Base-by-base conservation (phyloP, 2,888 invertebrate species). In the Neuroscelio doddi region DNA sequence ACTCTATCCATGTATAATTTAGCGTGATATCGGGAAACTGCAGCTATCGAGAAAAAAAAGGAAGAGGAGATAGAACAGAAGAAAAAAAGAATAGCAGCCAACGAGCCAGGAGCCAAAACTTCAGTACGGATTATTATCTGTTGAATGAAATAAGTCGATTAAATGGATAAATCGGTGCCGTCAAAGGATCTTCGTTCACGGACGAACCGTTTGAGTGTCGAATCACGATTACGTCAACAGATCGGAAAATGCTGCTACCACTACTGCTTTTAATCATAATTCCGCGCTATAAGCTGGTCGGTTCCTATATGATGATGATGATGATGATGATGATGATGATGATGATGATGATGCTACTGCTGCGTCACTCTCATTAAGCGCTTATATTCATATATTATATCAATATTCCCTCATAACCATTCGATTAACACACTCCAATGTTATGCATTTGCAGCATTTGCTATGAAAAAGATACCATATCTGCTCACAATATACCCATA, bases 131-230 rank as follows among this genome's bases (percentile, higher is more conserved):
- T 56, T 55, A 64, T 64, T 64, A 64, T 64, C 58, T 50, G 45
- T 58, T 52, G 52, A 57, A 53, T 50, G 34, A 50, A 59, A 47
- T 64, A 59, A 64, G 59, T 64, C 64, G 64, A 64, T 64, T 64
- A 59, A 59, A 55, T 36, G 53, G 51, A 55, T 55, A 51, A 55
- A 55, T 59, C 59, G 59, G 55, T 36, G 55, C 32, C 58, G 64
- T 59, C 64, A 59, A 64, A 59, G 64, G 64, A 56, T 56, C 64
- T n/a, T n/a, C n/a, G n/a, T n/a, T n/a, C n/a, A n/a, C n/a, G 42
- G 32, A 32, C 58, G 53, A 53, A 58, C 53, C 49, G 64, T 64
- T 64, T 58, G 47, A 44, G 10, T 41, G 47, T 41, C 53, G 61
- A 27, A 61, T 47, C 52, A 51, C 57, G 64, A 58, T 58, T 64